Conservation (phyloP, 2,797 vertebrate genomes). For the Benthosema pterotum region DNA sequence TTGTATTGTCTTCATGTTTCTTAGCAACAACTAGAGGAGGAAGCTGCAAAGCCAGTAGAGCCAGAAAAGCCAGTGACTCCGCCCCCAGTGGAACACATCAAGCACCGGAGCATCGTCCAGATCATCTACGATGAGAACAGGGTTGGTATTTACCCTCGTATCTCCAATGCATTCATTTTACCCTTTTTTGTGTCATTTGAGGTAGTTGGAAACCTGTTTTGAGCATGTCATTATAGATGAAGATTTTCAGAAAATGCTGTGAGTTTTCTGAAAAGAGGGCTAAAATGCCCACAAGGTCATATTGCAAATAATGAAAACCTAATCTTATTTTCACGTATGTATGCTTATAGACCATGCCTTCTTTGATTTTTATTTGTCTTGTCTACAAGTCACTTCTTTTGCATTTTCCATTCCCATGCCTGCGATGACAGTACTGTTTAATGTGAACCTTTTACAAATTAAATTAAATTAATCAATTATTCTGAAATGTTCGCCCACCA, state of each 20-base stretch:
- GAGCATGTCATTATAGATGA: no score
- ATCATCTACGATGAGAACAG: slow-evolving; percentile 99
- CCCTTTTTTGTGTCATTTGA: no score
- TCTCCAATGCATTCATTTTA: not conserved
- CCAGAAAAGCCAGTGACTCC: slow-evolving; percentile 96
- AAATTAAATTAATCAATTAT: not conserved
- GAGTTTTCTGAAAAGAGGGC: no score
- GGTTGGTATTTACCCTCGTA: slow-evolving; percentile 77
- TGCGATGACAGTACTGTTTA: no score
- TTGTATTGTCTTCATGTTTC: slow-evolving; percentile 67
- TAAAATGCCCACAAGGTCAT: no score
- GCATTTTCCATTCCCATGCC: no score
- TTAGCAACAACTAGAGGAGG: slow-evolving; percentile 99
- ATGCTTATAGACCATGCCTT: no score
- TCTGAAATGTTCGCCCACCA: not conserved
- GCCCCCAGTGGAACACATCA: slow-evolving; percentile 94
- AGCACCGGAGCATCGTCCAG: slow-evolving; percentile 98
- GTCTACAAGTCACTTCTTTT: not conserved
- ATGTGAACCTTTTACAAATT: not conserved
- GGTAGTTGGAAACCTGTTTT: no score
- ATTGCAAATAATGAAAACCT: no score
- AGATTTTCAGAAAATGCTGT: no score
- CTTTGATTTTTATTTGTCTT: not conserved
- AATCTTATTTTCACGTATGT: no score
- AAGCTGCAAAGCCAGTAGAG: slow-evolving; percentile 97